A percentile compares a stretch with the other conserved stretches of the same genome.
These are phyloP conservation scores for Rhagoletis pomonella DNA, from an alignment of 1,140 invertebrate genomes.

Conservation along the genomic window DNA sequence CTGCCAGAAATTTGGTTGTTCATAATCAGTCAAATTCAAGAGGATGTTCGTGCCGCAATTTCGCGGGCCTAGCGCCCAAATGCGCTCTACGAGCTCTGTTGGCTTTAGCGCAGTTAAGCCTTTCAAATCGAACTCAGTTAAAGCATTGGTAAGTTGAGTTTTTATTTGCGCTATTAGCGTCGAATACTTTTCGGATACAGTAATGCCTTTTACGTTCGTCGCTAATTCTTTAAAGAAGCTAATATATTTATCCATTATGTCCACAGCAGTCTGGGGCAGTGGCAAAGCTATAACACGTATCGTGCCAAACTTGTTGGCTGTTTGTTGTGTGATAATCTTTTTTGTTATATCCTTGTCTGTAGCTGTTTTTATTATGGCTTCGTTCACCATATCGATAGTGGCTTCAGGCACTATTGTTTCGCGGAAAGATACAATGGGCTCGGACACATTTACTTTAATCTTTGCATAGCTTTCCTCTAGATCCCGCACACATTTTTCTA, in stretches of 20 bases:
- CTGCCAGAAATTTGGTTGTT: conserved; percentile 68
- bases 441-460: conserved; percentile 91
- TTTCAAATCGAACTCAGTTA: conserved; percentile 73
- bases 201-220: conserved; percentile 59
- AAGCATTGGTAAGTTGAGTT: conserved; percentile 79
- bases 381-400: conserved; percentile 92
- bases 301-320: conserved; percentile 82
- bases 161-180: conserved; percentile 76
- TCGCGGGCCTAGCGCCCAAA: conserved; percentile 94
- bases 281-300: conserved; percentile 88
- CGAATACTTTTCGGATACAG: conserved; percentile 66
- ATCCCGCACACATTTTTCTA: conserved; percentile 95
- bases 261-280: conserved; percentile 83
- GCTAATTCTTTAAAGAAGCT: conserved; percentile 76
- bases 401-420: conserved; percentile 93
- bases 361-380: conserved; percentile 82
- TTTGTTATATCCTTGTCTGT: conserved; percentile 76
- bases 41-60: conserved; percentile 93
- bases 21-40: conserved; percentile 82
- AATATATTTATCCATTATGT: conserved; percentile 77
- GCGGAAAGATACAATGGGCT: conserved; percentile 96
- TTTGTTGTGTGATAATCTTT: conserved; percentile 79
- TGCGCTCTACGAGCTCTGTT: conserved; percentile 78
- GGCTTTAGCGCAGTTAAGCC: conserved; percentile 57
- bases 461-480: conserved; percentile 89